phyloP scores from a whole-genome alignment of 2,888 invertebrate species.

The Plagiodera versicolora region DNA sequence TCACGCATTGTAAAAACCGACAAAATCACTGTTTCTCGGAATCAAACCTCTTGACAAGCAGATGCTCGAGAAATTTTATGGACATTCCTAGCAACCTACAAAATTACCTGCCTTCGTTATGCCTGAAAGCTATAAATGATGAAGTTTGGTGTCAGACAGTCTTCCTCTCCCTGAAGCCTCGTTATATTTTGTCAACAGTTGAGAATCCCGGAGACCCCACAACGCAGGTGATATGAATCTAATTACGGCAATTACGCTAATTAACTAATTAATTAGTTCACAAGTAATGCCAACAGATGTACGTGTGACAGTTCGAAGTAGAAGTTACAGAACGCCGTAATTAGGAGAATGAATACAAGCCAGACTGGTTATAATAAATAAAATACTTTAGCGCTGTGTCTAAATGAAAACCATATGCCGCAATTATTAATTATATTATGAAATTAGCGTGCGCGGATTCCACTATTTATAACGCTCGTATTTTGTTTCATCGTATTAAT shows the following conservation, averaged over 20 bases:
- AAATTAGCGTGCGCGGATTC: slow-evolving; percentile 36
- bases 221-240: slow-evolving; percentile 32
- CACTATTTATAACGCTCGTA: slow-evolving; percentile 34
- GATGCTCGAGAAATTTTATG: no score
- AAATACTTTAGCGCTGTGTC: slow-evolving; percentile 39
- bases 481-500: slow-evolving; percentile 34
- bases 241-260: slow-evolving; percentile 53
- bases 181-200: slow-evolving; percentile 9
- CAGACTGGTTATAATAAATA: slow-evolving; percentile 31
- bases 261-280: slow-evolving; percentile 53
- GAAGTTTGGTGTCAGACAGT: no score
- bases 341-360: slow-evolving; percentile 44
- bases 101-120: no score
- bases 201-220: slow-evolving; percentile 21
- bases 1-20: no score
- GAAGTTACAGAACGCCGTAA: slow-evolving; percentile 38
- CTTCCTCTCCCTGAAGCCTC: not conserved
- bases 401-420: slow-evolving; percentile 45
- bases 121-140: no score
- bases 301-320: slow-evolving; percentile 36
- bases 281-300: slow-evolving; percentile 43
- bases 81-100: no score
- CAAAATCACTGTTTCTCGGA: no score
- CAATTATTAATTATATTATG: slow-evolving; percentile 42
- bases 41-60: no score